A percentile compares a stretch with the other conserved stretches of the same genome.
Conservation (phyloP, 2,888 invertebrate species). For the Drosophila atripex region DNA sequence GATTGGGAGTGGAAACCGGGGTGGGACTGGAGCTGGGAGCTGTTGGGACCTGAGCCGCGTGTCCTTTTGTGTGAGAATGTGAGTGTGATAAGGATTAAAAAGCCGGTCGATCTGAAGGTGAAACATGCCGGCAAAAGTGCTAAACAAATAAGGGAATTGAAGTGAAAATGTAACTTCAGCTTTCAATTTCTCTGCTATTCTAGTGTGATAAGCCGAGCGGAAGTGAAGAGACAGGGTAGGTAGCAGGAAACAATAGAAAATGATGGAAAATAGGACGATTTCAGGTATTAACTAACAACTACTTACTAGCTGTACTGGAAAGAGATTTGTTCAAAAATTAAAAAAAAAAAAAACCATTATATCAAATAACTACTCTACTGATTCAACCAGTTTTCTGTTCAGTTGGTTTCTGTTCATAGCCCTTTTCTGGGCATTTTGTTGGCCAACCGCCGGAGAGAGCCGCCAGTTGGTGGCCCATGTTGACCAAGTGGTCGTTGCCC, state of each 20-base stretch:
- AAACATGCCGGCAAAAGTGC: conserved; percentile 65
- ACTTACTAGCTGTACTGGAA: conserved; percentile 1
- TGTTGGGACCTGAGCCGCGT: conserved; percentile 15
- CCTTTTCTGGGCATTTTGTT: conserved; percentile 14
- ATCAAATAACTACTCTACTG: too few species aligned
- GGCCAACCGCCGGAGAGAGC: conserved; percentile 29
- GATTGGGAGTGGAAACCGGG: background rate
- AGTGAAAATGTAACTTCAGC: conserved; percentile 23
- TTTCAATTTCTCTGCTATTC: background rate
- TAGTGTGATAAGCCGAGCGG: conserved; percentile 24
- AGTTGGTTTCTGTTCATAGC: background rate
- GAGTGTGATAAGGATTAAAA: conserved; percentile 73
- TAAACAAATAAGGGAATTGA: conserved; percentile 69
- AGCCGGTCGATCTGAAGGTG: conserved; percentile 62
- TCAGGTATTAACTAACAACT: conserved; percentile 55
- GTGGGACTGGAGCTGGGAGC: background rate
- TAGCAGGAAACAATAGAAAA: background rate
- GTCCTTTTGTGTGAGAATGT: conserved; percentile 41
- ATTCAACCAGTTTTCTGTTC: background rate
- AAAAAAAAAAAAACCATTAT: too few species aligned
- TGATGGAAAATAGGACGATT: conserved; percentile 18
- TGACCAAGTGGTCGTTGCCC: conserved; percentile 69
- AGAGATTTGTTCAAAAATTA: too few species aligned
- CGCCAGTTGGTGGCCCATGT: conserved; percentile 40
- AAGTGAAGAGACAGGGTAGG: conserved; percentile 3